These are phyloP conservation scores for Smutsia gigantea DNA, from an alignment of 2,797 vertebrate species.

Conservation along the genomic window DNA sequence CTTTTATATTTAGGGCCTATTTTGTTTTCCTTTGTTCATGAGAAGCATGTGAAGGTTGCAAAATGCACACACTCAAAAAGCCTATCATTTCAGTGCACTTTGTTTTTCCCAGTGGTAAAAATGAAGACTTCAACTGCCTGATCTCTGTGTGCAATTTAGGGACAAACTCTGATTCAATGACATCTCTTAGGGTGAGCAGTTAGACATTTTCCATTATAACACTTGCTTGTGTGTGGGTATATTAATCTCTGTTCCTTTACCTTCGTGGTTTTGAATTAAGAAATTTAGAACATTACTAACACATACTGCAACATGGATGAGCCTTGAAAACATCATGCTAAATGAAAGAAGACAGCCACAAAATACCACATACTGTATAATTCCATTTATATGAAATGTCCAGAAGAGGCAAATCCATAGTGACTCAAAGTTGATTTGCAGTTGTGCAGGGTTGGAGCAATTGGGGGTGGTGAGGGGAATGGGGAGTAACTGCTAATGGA, in stretches of 20 bases:
- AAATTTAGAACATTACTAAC: background rate
- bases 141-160: background rate
- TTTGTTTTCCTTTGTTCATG: constrained; percentile 39
- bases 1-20: background rate
- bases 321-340: background rate
- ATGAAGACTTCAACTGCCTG: background rate
- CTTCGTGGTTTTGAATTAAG: background rate
- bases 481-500: background rate
- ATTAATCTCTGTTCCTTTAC: background rate
- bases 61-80: background rate
- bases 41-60: background rate
- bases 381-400: background rate
- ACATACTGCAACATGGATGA: background rate
- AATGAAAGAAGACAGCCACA: background rate
- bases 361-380: background rate
- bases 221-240: background rate
- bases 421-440: background rate
- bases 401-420: background rate
- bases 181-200: background rate
- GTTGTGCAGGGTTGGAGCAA: background rate
- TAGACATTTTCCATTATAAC: background rate
- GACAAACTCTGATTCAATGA: background rate
- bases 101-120: background rate
- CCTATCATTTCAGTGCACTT: background rate
- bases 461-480: background rate